Percentiles rank a stretch among this genome's conserved stretches.
Conservation (phyloP, 1,140 invertebrate species). For the Dendrolimus punctatus region DNA sequence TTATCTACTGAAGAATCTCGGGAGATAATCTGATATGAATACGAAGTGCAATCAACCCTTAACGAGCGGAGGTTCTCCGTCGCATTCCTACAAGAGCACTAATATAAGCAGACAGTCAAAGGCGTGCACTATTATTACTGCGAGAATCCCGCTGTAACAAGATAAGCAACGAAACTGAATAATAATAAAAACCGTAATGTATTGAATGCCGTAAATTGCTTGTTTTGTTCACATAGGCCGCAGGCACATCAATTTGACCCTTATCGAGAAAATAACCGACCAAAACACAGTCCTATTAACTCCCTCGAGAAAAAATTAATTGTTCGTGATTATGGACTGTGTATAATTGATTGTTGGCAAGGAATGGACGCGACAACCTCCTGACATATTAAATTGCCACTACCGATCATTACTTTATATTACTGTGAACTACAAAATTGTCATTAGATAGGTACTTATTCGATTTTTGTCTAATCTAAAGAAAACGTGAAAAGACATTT, state of each 20-base stretch:
- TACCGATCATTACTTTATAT: background rate
- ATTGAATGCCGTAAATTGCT: conserved; percentile 45
- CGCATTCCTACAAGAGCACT: conserved; percentile 8
- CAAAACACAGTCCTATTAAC: conserved; percentile 45
- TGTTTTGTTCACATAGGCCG: conserved; percentile 46
- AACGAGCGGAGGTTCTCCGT: conserved; percentile 4
- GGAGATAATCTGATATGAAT: no score
- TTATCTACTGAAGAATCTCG: no score
- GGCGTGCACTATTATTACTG: conserved; percentile 19
- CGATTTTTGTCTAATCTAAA: no score
- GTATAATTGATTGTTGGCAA: conserved; percentile 46
- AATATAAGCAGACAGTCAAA: conserved; percentile 7
- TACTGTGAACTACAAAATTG: no score
- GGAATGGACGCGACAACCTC: conserved; percentile 26
- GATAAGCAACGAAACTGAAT: conserved; percentile 35
- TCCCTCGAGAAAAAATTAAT: conserved; percentile 50
- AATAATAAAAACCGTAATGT: conserved; percentile 47
- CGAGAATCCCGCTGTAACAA: conserved; percentile 22
- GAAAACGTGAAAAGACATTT: no score
- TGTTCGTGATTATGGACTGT: conserved; percentile 55
- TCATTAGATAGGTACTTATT: no score
- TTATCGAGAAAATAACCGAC: conserved; percentile 57
- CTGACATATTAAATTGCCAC: conserved; percentile 25
- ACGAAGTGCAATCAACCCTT: background rate
- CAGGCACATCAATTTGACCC: conserved; percentile 52